Evolutionary conservation across 1,140 invertebrate genomes (phyloP).

Genomic region (Planococcus citri): DNA sequence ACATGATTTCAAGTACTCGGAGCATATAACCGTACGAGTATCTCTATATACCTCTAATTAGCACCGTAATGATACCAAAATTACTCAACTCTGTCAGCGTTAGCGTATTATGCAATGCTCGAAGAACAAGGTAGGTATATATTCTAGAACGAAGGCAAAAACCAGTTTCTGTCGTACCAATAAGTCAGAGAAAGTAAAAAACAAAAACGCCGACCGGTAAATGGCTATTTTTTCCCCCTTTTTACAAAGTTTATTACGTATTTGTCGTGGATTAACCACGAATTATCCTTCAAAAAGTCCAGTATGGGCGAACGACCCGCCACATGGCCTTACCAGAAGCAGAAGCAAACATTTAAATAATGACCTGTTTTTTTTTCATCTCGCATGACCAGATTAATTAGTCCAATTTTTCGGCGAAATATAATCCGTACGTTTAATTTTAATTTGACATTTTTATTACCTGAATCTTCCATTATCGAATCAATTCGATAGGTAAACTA

Average conservation of each 20-base stretch:
- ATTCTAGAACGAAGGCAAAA: slow-evolving; percentile 11
- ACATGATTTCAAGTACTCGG: neutral
- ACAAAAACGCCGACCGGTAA: neutral
- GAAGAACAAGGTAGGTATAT: neutral
- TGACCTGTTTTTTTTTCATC: neutral
- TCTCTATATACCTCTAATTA: slow-evolving; percentile 17
- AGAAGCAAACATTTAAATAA: neutral
- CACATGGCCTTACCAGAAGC: neutral
- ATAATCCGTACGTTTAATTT: neutral
- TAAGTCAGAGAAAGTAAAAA: slow-evolving; percentile 18
- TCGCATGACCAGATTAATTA: neutral
- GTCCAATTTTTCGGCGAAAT: neutral
- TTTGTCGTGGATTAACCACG: neutral
- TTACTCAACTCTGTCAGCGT: slow-evolving; percentile 15
- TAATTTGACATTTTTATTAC: neutral
- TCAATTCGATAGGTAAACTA: no score
- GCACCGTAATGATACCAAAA: slow-evolving; percentile 9
- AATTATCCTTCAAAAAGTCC: slow-evolving; percentile 15
- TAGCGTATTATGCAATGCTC: neutral
- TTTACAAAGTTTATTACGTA: neutral
- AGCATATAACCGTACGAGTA: slow-evolving; percentile 10
- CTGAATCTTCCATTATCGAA: no score
- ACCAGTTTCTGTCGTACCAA: slow-evolving; percentile 2
- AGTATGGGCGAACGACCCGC: neutral
- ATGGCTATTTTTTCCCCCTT: slow-evolving; percentile 10